Evolutionary conservation across 1,140 invertebrate genomes (phyloP).

Genomic region (Cyrtorhinus lividipennis): DNA sequence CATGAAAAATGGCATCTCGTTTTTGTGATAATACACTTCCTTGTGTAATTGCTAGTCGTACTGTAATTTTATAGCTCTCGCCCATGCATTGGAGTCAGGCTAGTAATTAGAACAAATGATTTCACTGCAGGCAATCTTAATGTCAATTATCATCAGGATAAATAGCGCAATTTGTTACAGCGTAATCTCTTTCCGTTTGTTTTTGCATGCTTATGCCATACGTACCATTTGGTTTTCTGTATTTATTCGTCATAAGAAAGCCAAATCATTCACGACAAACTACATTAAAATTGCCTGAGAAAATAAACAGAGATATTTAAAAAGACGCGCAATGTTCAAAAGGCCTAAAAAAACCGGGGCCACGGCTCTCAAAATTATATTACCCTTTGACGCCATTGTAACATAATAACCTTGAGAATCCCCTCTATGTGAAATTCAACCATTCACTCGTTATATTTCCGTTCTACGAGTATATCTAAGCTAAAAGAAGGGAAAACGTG

Average conservation of each 20-base stretch:
- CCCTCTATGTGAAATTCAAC: neutral
- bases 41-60: no score
- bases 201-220: neutral
- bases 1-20: no score
- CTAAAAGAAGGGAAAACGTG: neutral
- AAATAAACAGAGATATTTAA: neutral
- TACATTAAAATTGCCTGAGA: neutral
- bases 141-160: no score
- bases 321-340: neutral
- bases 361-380: neutral
- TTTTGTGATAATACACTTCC: no score
- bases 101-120: no score
- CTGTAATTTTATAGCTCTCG: no score
- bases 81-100: no score
- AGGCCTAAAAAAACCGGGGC: neutral
- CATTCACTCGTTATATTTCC: neutral
- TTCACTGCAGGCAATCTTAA: no score
- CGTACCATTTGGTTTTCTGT: neutral
- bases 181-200: no score
- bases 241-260: no score
- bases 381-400: neutral
- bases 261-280: no score
- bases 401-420: neutral
- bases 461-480: neutral
- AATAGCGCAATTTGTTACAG: no score